Evolutionary conservation across 2,113 vertebrate genomes (phyloP).

Genomic region (Numenius arquata): DNA sequence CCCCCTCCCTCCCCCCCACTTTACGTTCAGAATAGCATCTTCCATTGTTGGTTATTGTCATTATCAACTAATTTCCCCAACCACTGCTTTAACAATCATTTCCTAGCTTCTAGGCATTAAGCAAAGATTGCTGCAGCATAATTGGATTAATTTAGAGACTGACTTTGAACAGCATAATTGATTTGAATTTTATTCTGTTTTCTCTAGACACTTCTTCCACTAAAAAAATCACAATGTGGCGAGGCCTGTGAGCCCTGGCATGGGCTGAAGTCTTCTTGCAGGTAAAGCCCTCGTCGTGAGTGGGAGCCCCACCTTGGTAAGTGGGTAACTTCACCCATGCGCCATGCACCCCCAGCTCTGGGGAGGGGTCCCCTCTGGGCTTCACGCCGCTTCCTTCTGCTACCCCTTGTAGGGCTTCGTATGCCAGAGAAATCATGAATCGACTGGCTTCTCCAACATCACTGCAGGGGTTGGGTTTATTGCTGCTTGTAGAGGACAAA

Average conservation of each 20-base stretch:
- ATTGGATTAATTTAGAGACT: constrained; percentile 41
- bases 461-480: background rate
- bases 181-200: constrained; percentile 43
- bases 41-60: constrained; percentile 29
- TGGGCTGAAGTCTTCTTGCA: background rate
- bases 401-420: background rate
- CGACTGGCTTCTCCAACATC: accelerated
- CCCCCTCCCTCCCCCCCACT: background rate
- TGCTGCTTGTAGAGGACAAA: background rate
- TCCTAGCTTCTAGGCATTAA: constrained; percentile 39
- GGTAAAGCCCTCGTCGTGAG: background rate
- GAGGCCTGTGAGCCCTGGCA: background rate
- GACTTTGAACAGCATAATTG: constrained; percentile 44
- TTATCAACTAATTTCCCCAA: constrained; percentile 32
- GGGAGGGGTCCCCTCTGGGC: accelerated
- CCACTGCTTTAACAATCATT: constrained; percentile 9
- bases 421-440: background rate
- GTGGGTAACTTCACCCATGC: background rate
- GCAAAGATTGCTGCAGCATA: constrained; percentile 23
- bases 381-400: background rate
- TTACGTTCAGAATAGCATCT: constrained; percentile 1
- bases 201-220: background rate
- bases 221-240: background rate
- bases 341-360: background rate
- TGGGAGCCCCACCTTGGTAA: background rate